Conservation (phyloP, 2,113 vertebrate species). For the Burhinus bistriatus region DNA sequence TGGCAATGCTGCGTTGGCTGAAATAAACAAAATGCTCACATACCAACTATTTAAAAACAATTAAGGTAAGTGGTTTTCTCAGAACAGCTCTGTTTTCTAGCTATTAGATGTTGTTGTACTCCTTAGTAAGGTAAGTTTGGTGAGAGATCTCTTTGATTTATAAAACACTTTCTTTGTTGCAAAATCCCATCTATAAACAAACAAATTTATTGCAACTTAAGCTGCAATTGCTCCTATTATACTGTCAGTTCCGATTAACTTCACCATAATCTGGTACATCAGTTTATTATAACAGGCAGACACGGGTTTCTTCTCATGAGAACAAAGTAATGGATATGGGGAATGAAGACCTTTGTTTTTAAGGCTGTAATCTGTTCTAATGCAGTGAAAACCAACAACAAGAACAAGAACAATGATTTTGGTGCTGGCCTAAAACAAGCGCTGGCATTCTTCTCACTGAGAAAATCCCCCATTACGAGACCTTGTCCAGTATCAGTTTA, state of each 20-base stretch:
- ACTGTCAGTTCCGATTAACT: constrained; percentile 15
- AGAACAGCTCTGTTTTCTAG: background rate
- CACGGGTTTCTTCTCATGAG: constrained; percentile 48
- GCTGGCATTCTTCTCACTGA: background rate
- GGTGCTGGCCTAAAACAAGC: background rate
- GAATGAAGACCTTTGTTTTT: constrained; percentile 23
- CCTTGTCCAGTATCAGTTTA: constrained; percentile 4
- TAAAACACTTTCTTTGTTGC: background rate
- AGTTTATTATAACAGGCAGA: constrained; percentile 41
- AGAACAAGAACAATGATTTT: background rate
- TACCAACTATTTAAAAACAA: background rate
- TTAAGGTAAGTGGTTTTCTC: background rate
- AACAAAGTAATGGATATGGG: constrained; percentile 27
- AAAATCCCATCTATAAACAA: constrained; percentile 44
- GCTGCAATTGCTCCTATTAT: background rate
- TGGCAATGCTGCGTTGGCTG: background rate
- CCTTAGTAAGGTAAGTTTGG: background rate
- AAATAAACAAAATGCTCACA: background rate
- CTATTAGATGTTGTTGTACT: background rate
- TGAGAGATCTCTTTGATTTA: constrained; percentile 3
- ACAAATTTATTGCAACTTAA: constrained; percentile 38
- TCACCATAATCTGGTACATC: constrained; percentile 13
- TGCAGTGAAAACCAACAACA: background rate
- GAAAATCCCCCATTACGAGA: background rate
- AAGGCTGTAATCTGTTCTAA: constrained; percentile 25